A percentile compares a stretch with the other conserved stretches of the same genome.
Evolutionary conservation across 2,888 invertebrate species (phyloP).

Genomic region (Drosophila quinaria): DNA sequence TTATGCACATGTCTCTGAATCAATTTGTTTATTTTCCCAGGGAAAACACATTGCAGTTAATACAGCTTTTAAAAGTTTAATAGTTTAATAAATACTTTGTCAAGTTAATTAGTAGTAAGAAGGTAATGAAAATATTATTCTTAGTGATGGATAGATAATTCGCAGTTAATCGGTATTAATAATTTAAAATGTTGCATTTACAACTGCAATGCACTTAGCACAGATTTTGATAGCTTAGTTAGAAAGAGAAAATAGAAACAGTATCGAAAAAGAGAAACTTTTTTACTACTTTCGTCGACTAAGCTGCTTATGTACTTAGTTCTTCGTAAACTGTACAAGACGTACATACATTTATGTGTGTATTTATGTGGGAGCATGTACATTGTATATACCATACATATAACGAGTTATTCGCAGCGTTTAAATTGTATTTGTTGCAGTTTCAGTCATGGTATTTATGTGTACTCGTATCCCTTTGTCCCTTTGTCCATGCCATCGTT

Average conservation of each 20-base stretch:
- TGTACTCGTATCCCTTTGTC: conserved; percentile 1
- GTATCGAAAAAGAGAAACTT: conserved; percentile 3
- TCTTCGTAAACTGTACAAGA: conserved; percentile 24
- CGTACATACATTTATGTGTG: background rate
- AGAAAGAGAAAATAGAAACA: background rate
- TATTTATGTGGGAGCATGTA: background rate
- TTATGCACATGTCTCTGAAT: background rate
- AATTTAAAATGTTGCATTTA: conserved; percentile 1
- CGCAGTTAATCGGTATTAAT: conserved; percentile 4
- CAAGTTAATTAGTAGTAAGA: too few relatives aligned
- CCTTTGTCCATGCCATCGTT: conserved; percentile 43
- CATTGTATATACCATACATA: background rate
- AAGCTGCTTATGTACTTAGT: conserved; percentile 51
- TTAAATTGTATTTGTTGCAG: conserved; percentile 25
- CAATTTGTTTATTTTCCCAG: background rate
- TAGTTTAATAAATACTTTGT: too few relatives aligned
- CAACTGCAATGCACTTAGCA: background rate
- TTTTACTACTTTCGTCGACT: conserved; percentile 25
- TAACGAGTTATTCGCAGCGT: conserved; percentile 8
- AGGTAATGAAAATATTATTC: too few relatives aligned
- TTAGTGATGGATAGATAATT: background rate
- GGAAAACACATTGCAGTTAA: background rate
- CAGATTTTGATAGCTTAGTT: conserved; percentile 13
- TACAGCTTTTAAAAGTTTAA: background rate
- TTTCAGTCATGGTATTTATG: conserved; percentile 29